phyloP scores from a whole-genome alignment of 2,888 invertebrate genomes.

The Lochmaea crataegi region DNA sequence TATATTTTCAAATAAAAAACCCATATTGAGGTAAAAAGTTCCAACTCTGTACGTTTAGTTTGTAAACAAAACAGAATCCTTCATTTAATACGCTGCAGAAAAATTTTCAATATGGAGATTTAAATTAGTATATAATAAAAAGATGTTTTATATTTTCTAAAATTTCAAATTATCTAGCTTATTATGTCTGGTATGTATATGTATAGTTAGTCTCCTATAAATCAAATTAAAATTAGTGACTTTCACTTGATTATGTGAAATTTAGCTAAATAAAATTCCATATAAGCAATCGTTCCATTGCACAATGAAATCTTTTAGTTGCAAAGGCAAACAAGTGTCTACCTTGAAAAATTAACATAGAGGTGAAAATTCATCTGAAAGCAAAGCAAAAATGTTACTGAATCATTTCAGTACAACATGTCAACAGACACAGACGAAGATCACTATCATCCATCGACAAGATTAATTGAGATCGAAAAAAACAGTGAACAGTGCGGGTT shows the following conservation, averaged over 20 bases:
- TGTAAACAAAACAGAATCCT: no score
- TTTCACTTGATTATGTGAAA: neutral
- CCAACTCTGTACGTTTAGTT: no score
- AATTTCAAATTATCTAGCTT: no score
- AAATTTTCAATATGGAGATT: no score
- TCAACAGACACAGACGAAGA: conserved; percentile 59
- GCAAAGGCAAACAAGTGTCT: conserved; percentile 55
- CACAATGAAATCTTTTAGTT: conserved; percentile 13
- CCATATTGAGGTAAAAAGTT: no score
- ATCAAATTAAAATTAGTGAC: neutral
- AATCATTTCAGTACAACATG: conserved; percentile 54
- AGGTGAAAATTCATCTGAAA: conserved; percentile 59
- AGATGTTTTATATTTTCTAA: no score
- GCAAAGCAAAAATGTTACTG: conserved; percentile 34
- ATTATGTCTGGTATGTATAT: no score
- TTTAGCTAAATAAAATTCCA: neutral
- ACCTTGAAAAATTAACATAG: conserved; percentile 57
- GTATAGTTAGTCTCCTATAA: no score
- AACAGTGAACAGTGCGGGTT: conserved; percentile 74
- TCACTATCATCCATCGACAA: conserved; percentile 55
- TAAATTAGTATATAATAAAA: no score
- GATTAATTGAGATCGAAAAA: conserved; percentile 70
- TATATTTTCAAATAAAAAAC: no score
- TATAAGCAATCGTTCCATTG: neutral
- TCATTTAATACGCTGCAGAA: no score